Evolutionary conservation across 2,797 vertebrate genomes (phyloP).

Genomic region (Loris lydekkerianus): DNA sequence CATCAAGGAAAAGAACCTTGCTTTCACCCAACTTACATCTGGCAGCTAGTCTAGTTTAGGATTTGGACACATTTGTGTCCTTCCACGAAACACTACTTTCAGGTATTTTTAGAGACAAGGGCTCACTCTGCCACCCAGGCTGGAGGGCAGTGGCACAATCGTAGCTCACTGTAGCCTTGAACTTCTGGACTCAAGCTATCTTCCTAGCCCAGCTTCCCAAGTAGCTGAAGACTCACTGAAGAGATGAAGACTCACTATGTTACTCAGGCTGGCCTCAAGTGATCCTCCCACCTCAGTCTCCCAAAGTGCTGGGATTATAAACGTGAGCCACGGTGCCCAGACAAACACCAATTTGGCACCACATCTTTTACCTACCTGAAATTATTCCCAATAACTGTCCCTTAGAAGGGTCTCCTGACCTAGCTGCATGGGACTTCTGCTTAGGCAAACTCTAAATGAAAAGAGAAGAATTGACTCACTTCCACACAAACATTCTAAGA

Average conservation of each 20-base stretch:
- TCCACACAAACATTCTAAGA: neutral
- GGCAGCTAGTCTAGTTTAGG: neutral
- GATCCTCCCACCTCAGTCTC: neutral
- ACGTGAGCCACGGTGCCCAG: neutral
- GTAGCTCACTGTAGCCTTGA: neutral
- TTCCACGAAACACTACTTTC: neutral
- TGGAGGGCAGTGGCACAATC: neutral
- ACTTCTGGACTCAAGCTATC: neutral
- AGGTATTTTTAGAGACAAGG: neutral
- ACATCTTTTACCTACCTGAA: neutral
- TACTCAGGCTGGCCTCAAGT: neutral
- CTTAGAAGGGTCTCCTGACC: neutral
- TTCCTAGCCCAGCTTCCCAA: neutral
- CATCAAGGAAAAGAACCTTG: neutral
- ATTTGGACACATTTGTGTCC: neutral
- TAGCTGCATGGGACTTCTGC: neutral
- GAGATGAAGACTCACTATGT: neutral
- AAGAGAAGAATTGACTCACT: neutral
- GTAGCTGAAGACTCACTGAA: neutral
- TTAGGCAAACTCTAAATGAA: neutral
- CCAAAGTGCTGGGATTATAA: neutral
- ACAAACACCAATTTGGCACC: neutral
- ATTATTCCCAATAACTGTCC: neutral
- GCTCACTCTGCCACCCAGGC: neutral
- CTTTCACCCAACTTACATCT: neutral